Base-by-base conservation (phyloP, 1,140 invertebrate genomes). In the Drosophila nasuta region DNA sequence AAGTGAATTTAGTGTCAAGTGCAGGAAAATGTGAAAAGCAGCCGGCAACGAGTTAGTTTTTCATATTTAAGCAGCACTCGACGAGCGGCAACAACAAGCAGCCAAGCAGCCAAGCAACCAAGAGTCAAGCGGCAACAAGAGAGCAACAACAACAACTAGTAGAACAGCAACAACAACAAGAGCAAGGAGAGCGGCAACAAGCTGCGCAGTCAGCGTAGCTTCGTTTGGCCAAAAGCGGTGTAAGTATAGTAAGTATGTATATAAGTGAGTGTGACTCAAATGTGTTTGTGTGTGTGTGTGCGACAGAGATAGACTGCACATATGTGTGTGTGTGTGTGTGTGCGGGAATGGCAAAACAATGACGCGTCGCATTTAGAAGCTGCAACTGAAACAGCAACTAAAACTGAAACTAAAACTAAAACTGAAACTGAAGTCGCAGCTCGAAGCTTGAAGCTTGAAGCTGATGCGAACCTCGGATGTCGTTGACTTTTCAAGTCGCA, bases 1-100 rank as follows among this genome's bases (percentile, higher is more conserved):
- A 89, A 89, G 85, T 89, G 85, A 89, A 89, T 89, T 89, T 89
- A 89, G 85, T 89, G 85, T 89, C 85, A 89, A 89, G 85, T 90
- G 81, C 85, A 89, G 85, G 68, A 85, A 81, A 89, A 89, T 89
- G 81, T 81, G 85, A 89, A 89, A 79, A 85, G 85, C 85, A 79
- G 78, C 81, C 85, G 76, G 86, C 81, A 71, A 77, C 78, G 85
- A 89, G 85, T 89, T 89, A 89, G 85, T 89, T 89, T 89, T 89
- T 89, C 85, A 89, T 89, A 89, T 89, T 89, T 89, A 89, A 89
- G 85, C 85, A 89, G 85, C 85, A 89, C 85, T 89, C 65, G 48
- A 72, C 62, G 62, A 57, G 62, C 35, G 70, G 25, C 17, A 43
- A 51, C 63, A 58, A 17, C n/a, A n/a, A n/a, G n/a, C n/a, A n/a